Evolutionary conservation across 2,113 vertebrate genomes (phyloP).

Genomic region (Scalopus aquaticus): DNA sequence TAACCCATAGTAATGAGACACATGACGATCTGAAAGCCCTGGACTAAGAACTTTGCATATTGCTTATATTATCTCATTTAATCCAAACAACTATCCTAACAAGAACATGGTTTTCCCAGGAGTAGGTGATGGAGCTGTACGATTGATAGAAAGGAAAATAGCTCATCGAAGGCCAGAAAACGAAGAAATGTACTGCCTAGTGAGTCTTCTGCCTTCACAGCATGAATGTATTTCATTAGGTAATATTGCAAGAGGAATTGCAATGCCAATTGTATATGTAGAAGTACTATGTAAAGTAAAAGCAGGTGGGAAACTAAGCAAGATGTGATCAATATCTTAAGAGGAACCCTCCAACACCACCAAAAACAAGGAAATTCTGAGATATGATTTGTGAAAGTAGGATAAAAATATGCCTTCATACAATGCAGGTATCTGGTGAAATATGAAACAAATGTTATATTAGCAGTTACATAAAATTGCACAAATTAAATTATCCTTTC

Average conservation of each 20-base stretch:
- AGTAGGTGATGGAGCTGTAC: neutral
- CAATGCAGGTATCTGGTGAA: neutral
- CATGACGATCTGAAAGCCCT: neutral
- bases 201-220: neutral
- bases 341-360: neutral
- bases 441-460: conserved; percentile 25
- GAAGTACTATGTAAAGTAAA: conserved; percentile 35
- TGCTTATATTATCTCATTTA: conserved; percentile 3
- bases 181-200: neutral
- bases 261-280: neutral
- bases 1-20: no score
- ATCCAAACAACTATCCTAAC: neutral
- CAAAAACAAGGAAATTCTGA: neutral
- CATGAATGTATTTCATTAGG: neutral
- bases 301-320: conserved; percentile 14
- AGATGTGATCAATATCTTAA: conserved; percentile 18
- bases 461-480: neutral
- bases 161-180: neutral
- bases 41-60: neutral
- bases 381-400: conserved; percentile 20
- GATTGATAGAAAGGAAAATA: neutral
- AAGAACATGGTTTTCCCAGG: neutral
- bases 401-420: conserved; percentile 28
- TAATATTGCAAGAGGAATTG: neutral
- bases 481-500: conserved; percentile 44